A percentile compares a stretch with the other conserved stretches of the same genome.
phyloP scores from a whole-genome alignment of 2,113 vertebrate species.

The Corydoras maculifer region DNA sequence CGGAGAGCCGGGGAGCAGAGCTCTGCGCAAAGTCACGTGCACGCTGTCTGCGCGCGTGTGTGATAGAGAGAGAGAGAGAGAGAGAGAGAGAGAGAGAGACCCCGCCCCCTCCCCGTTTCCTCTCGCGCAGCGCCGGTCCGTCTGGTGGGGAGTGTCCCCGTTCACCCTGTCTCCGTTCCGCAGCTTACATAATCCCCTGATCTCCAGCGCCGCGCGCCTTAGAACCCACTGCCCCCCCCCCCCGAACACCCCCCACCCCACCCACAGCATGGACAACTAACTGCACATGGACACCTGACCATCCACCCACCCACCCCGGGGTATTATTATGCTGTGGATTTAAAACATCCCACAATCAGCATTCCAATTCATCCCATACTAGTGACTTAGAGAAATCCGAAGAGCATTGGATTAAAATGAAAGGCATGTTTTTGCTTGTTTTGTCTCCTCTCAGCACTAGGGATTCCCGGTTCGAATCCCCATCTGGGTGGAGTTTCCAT shows the following conservation, averaged over 20 bases:
- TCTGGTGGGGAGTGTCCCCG: constrained; percentile 16
- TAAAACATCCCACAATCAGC: too few species aligned
- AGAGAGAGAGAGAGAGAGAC: constrained; percentile 49
- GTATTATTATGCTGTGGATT: too few species aligned
- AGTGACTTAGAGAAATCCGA: too few species aligned
- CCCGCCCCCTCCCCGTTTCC: constrained; percentile 51
- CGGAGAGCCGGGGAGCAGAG: constrained; percentile 42
- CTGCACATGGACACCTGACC: not conserved
- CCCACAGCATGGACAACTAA: not conserved
- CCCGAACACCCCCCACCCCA: not conserved
- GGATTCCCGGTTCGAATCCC: too few species aligned
- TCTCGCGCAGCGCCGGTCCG: constrained; percentile 45
- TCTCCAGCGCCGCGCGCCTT: constrained; percentile 9
- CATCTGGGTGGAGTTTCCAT: too few species aligned
- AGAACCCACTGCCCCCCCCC: not conserved
- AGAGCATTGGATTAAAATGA: too few species aligned
- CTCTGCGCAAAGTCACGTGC: constrained; percentile 55
- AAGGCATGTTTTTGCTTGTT: too few species aligned
- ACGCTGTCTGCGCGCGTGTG: constrained; percentile 50
- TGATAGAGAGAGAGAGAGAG: constrained; percentile 47
- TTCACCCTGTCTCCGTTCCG: constrained; percentile 16
- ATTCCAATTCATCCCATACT: too few species aligned
- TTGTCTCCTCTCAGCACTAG: too few species aligned
- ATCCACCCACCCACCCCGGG: too few species aligned
- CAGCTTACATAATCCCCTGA: constrained; percentile 20